Evolutionary conservation across 2,888 invertebrate species (phyloP), one percentile per base, ranked within the genome.

Genomic region (Apotomis turbidana): DNA sequence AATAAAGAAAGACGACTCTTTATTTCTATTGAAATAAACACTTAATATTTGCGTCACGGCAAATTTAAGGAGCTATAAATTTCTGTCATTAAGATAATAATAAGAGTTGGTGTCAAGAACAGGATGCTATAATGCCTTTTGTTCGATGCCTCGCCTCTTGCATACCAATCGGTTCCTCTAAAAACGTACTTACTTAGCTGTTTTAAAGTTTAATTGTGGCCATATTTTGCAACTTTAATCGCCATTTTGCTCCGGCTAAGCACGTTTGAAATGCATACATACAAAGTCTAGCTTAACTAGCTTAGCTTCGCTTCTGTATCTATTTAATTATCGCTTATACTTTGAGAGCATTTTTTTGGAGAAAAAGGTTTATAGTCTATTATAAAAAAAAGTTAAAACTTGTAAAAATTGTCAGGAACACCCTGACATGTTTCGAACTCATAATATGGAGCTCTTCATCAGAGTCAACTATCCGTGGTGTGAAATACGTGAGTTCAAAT

Each of bases 121-220:
- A 92, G 93, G 93, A 93, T 92, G 91, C 86, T 89, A 89, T 90
- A 92, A 92, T 90, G 89, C 85, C 93, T 93, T 92, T 93, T 93
- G 93, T 92, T 91, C 88, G 86, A 82, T 76, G 84, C 85, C 82
- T 80, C 86, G 88, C 86, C 84, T 80, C 86, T 83, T 85, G 93
- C 91, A 93, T 93, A 92, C 91, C 88, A 88, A 86, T 82, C 83
- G 78, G 79, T 79, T 78, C 75, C 75, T 79, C 78, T 78, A 82
- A 82, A 79, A 72, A 72, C 58, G 44, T 80, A 83, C 76, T 78
- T 83, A 86, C 75, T 75, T 74, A 77, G 81, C 81, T 84, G 85
- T 80, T 81, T 83, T 86, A 55, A 27, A 27, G 66, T 57, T 66
- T 66, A 66, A 66, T 66, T 64, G 44, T 46, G 54, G 15, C 58